A percentile compares a stretch with the other conserved stretches of the same genome.
Conservation (phyloP, 30 jellyfish, hydroid and myxozoan species). For the Pelagia noctiluca region DNA sequence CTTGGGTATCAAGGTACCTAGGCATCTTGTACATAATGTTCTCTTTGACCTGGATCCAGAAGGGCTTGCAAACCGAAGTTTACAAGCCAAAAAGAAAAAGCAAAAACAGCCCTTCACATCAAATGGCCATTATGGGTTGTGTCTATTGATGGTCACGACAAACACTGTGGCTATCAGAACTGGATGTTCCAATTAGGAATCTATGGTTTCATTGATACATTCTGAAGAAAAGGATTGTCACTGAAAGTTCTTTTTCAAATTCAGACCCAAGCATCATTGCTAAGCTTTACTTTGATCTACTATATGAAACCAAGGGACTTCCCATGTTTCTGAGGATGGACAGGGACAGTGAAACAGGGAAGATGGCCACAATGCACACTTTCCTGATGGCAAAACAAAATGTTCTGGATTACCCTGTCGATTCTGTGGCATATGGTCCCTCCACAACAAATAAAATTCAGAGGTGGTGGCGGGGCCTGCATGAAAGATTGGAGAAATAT, state of each 20-base stretch:
- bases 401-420: constrained; percentile 1
- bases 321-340: constrained; percentile 27
- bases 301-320: constrained; percentile 8
- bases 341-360: constrained; percentile 55
- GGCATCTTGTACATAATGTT: constrained; percentile 19
- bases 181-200: constrained; percentile 40
- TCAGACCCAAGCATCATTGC: constrained; percentile 31
- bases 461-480: constrained; percentile 34
- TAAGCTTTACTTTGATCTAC: constrained; percentile 16
- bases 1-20: constrained; percentile 23
- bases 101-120: constrained; percentile 9
- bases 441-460: constrained; percentile 9
- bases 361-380: constrained; percentile 21
- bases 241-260: constrained; percentile 12
- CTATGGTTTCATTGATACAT: constrained; percentile 20
- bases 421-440: constrained; percentile 29
- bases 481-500: constrained; percentile 14
- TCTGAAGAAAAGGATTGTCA: constrained; percentile 2
- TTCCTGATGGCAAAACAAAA: not conserved
- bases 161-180: constrained; percentile 29
- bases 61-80: constrained; percentile 12
- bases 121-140: constrained; percentile 6
- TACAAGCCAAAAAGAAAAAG: not conserved
- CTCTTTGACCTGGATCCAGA: constrained; percentile 12
- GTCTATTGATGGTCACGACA: constrained; percentile 32